Conservation (phyloP, 2,888 invertebrate genomes). For the Spilosoma lubricipeda region DNA sequence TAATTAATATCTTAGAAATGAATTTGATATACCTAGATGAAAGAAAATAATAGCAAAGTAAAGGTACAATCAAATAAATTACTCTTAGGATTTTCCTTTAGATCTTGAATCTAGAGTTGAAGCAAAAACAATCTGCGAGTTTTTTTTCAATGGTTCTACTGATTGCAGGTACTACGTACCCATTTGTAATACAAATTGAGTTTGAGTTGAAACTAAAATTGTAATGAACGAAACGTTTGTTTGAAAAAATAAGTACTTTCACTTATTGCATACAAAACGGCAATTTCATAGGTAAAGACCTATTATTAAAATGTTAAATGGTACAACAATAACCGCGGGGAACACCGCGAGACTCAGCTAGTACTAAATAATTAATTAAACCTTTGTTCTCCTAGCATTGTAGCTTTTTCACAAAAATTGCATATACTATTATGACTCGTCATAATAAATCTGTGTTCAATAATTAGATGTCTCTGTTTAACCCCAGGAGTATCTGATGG, state of each 20-base stretch:
- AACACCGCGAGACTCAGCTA: too few relatives aligned
- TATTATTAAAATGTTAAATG: too few relatives aligned
- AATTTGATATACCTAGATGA: background rate
- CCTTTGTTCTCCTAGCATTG: background rate
- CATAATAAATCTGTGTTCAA: background rate
- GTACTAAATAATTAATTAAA: too few relatives aligned
- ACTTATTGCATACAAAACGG: too few relatives aligned
- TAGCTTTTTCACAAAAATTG: background rate
- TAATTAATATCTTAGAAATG: background rate
- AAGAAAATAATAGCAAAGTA: background rate
- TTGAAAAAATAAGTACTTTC: too few relatives aligned
- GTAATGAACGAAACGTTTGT: too few relatives aligned
- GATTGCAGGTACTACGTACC: constrained; percentile 15
- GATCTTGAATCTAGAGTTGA: background rate
- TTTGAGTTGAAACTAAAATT: constrained; percentile 12
- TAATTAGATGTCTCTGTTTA: background rate
- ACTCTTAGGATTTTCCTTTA: background rate
- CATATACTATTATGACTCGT: background rate
- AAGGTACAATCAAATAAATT: constrained; percentile 8
- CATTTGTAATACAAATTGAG: constrained; percentile 15
- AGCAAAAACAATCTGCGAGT: constrained; percentile 16
- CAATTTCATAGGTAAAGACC: too few relatives aligned
- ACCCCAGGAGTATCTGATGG: background rate
- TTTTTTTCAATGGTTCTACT: constrained; percentile 8
- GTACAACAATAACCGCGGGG: too few relatives aligned